Evolutionary conservation across 1,140 invertebrate genomes (phyloP).

Genomic region (Brachionus manjavacas): DNA sequence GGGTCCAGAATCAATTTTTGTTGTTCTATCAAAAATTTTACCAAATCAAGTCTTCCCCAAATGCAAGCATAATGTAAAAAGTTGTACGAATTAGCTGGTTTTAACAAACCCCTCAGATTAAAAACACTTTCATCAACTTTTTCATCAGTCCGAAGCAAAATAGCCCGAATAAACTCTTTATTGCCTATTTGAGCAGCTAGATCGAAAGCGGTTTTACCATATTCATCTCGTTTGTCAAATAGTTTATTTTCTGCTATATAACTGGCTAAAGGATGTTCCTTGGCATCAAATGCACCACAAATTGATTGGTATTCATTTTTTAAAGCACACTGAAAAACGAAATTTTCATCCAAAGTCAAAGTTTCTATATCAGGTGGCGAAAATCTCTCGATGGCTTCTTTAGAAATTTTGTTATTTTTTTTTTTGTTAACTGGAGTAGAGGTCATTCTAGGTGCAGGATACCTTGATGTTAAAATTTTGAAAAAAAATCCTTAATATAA

Average conservation of each 20-base stretch:
- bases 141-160: conserved; percentile 20
- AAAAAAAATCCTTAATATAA: not conserved
- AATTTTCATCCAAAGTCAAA: not conserved
- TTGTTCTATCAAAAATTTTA: conserved; percentile 22
- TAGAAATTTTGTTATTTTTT: conserved; percentile 12
- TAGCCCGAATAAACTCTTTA: conserved; percentile 25
- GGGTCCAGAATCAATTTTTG: conserved; percentile 2
- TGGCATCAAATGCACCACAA: conserved; percentile 31
- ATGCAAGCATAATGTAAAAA: conserved; percentile 41
- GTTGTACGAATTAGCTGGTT: not conserved
- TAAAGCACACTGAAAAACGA: not conserved
- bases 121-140: conserved; percentile 40
- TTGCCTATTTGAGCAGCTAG: conserved; percentile 11
- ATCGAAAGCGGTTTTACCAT: conserved; percentile 25
- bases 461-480: not conserved
- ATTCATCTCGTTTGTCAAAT: conserved; percentile 15
- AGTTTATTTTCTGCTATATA: conserved; percentile 1
- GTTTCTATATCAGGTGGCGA: conserved; percentile 23
- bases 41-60: conserved; percentile 28
- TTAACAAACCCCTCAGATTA: not conserved
- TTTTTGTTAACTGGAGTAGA: not conserved
- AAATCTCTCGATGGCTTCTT: conserved; percentile 29
- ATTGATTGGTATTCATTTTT: conserved; percentile 27
- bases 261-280: conserved; percentile 20
- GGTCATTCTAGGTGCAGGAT: not conserved